Percentiles rank a stretch among this genome's conserved stretches.
Conservation (phyloP, 1,140 invertebrate species). For the Vanessa atalanta region DNA sequence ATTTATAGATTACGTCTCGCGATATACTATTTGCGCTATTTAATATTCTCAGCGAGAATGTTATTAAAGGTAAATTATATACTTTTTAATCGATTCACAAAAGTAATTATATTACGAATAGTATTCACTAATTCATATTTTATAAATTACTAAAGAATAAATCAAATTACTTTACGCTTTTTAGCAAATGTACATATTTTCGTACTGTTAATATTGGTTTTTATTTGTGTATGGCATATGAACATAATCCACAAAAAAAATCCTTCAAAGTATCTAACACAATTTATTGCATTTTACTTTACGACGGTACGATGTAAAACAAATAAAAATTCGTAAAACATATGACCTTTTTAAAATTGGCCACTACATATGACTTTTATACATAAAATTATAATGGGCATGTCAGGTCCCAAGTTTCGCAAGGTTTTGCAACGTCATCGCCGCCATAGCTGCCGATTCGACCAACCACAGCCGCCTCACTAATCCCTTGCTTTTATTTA, state of each 20-base stretch:
- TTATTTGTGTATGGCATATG: too few species aligned
- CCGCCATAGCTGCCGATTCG: constrained; percentile 52
- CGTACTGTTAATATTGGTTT: too few species aligned
- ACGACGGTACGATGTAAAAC: background rate
- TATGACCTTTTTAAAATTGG: background rate
- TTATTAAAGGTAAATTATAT: background rate
- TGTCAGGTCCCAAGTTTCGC: constrained; percentile 31
- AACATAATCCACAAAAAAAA: too few species aligned
- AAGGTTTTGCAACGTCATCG: constrained; percentile 65
- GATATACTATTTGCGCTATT: background rate
- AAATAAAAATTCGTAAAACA: background rate
- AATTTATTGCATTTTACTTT: too few species aligned
- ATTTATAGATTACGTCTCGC: background rate
- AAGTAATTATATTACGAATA: too few species aligned
- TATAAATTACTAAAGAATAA: too few species aligned
- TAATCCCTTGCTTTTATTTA: constrained; percentile 70
- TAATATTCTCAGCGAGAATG: background rate
- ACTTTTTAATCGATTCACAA: too few species aligned
- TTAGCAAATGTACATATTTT: too few species aligned
- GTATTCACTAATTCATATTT: too few species aligned
- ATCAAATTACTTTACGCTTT: too few species aligned
- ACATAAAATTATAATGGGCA: constrained; percentile 11
- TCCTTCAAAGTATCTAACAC: too few species aligned
- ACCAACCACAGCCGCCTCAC: constrained; percentile 54
- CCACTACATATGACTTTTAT: background rate